Evolutionary conservation across 1,140 invertebrate genomes (phyloP).

Genomic region (Megathymus violae): DNA sequence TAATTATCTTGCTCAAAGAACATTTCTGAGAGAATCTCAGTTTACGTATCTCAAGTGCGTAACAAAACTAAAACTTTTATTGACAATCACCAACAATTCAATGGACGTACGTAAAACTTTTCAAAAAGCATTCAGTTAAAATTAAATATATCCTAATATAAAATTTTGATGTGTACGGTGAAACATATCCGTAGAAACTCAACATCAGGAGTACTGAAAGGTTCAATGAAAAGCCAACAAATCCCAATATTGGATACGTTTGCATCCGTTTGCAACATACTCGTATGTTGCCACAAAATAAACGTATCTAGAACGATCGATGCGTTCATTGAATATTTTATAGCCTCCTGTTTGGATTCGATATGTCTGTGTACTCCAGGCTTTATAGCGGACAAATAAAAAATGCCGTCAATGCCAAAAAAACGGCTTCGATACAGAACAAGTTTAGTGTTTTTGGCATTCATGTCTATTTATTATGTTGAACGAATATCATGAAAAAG

Average conservation of each 20-base stretch:
- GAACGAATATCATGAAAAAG: not conserved
- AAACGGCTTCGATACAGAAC: constrained; percentile 15
- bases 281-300: constrained; percentile 24
- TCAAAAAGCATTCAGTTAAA: no score
- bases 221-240: constrained; percentile 19
- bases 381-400: constrained; percentile 26
- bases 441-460: not conserved
- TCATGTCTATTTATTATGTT: not conserved
- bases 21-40: no score
- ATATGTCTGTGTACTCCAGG: constrained; percentile 20
- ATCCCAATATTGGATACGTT: constrained; percentile 28
- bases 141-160: no score
- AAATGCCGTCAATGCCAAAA: constrained; percentile 25
- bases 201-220: not conserved
- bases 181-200: not conserved
- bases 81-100: no score
- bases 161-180: no score
- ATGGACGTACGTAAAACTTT: no score
- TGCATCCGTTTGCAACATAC: constrained; percentile 4
- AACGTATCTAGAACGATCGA: constrained; percentile 24
- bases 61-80: no score
- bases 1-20: no score
- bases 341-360: constrained; percentile 27
- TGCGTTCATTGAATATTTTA: constrained; percentile 32
- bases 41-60: no score